These are phyloP conservation scores for Margarornis squamiger DNA, from an alignment of 2,797 vertebrate genomes.

Conservation along the genomic window DNA sequence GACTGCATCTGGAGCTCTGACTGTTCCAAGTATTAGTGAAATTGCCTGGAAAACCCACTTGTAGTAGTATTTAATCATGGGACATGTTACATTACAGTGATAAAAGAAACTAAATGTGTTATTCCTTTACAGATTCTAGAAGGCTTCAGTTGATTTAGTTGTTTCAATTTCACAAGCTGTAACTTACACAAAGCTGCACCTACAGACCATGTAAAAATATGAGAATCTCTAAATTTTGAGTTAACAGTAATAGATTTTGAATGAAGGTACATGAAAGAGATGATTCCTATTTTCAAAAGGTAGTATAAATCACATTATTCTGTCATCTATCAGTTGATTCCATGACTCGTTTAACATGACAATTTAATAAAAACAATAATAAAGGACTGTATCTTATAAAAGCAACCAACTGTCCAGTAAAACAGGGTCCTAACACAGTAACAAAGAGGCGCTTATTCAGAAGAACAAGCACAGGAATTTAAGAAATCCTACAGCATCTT, in stretches of 20 bases:
- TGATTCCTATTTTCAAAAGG: background rate
- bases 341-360: background rate
- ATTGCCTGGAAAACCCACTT: constrained; percentile 32
- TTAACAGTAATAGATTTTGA: background rate
- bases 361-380: background rate
- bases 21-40: constrained; percentile 25
- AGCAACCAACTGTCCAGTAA: background rate
- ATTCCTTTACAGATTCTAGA: background rate
- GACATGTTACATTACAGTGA: background rate
- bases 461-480: background rate
- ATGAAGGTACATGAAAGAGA: background rate
- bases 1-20: background rate
- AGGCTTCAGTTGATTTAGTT: background rate
- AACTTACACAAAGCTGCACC: no score
- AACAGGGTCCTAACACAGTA: background rate
- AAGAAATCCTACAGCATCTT: background rate
- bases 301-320: background rate
- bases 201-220: background rate
- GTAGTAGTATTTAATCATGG: background rate
- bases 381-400: background rate
- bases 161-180: background rate
- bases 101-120: background rate
- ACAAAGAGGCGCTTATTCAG: background rate
- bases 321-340: background rate
- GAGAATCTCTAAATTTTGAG: background rate